Evolutionary conservation across 2,888 invertebrate genomes (phyloP), one percentile per base, ranked within the genome.

Genomic region (Chaetoderma sp.): DNA sequence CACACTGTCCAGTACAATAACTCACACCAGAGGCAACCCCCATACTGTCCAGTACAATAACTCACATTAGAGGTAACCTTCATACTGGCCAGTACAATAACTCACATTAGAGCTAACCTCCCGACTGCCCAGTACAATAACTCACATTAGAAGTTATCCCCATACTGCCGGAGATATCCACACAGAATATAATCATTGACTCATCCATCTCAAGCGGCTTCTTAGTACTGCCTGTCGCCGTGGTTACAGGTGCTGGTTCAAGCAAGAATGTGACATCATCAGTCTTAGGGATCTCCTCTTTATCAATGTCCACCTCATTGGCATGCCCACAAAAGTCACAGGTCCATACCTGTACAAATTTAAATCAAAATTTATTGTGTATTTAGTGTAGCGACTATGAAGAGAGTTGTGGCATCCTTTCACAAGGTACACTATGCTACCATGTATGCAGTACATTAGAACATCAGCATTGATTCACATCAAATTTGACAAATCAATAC

Each of bases 101-200:
- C n/a, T n/a, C n/a, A n/a, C n/a, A n/a, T n/a, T n/a, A n/a, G n/a
- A n/a, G n/a, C n/a, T n/a, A n/a, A n/a, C n/a, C n/a, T n/a, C n/a
- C n/a, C n/a, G n/a, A n/a, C n/a, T n/a, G n/a, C n/a, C n/a, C n/a
- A n/a, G n/a, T n/a, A n/a, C n/a, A n/a, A n/a, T n/a, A n/a, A n/a
- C 73, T n/a, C 56, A 84, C 84, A 80, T 81, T 79, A 28, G 82
- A 80, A 6, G 83, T 83, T 32, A 83, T 81, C 74, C 83, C 81
- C 85, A 86, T 86, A 69, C 84, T 85, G 27, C 85, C 84, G 10
- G 84, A 84, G n/a, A 78, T 76, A 67, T 86, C 86, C 3, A 86
- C 72, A 75, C 83, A 82, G 71, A 85, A 86, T n/a, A 85, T 67
- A 54, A 85, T 82, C 10, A 83, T 70, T 1, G 81, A 78, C 60